Evolutionary conservation across 2,113 vertebrate species (phyloP).

Genomic region (Peromyscus leucopus): DNA sequence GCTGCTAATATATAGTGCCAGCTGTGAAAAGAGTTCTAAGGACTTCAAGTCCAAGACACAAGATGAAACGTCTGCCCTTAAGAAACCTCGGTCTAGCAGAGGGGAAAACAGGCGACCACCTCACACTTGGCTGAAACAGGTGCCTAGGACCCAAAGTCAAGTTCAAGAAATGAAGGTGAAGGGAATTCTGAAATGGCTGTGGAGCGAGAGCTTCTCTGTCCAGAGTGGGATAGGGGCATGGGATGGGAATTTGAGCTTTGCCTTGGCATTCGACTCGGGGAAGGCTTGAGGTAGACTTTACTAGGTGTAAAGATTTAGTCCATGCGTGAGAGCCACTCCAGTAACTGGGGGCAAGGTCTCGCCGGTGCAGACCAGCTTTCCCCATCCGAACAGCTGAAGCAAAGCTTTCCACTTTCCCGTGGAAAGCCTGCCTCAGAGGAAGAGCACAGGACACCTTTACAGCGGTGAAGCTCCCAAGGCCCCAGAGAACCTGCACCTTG

Average conservation of each 20-base stretch:
- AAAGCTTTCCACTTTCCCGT: conserved; percentile 21
- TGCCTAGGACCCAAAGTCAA: neutral
- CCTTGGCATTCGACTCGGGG: neutral
- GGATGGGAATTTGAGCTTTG: neutral
- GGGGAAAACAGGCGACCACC: neutral
- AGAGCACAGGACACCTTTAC: neutral
- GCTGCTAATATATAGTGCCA: neutral
- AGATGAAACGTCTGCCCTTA: neutral
- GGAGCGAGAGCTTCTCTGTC: neutral
- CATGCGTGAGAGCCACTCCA: neutral
- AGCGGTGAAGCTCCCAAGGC: neutral
- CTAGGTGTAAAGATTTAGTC: neutral
- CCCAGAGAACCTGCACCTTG: conserved; percentile 49
- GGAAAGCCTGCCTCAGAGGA: conserved; percentile 44
- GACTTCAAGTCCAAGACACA: neutral
- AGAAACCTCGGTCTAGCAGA: neutral
- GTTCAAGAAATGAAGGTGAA: neutral
- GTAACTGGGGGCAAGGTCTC: neutral
- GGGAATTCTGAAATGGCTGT: neutral
- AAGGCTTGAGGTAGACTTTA: neutral
- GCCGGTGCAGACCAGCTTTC: neutral
- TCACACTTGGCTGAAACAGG: neutral
- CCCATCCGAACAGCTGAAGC: neutral
- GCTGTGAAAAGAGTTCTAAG: neutral
- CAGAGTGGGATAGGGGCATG: neutral